Conservation (phyloP, 1,140 invertebrate species). For the Hylaeus volcanicus region DNA sequence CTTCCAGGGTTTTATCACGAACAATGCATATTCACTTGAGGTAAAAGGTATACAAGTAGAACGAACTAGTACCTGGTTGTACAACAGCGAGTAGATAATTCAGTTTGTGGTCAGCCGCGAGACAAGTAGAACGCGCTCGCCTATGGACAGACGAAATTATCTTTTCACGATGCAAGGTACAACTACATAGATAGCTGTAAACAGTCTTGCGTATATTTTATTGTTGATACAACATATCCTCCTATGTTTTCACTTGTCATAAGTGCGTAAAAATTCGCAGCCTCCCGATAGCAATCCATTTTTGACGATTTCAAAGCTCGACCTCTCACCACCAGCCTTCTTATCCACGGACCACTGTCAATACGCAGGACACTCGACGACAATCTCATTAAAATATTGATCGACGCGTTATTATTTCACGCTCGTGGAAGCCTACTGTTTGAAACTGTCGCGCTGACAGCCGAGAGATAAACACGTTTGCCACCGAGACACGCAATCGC, state of each 20-base stretch:
- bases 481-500: slow-evolving; percentile 6
- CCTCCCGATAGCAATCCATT: too few species aligned
- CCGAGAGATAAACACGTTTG: not conserved
- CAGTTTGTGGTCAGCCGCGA: not conserved
- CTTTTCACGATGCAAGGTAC: too few species aligned
- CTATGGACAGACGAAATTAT: not conserved
- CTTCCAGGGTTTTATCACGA: not conserved
- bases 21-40: too few species aligned
- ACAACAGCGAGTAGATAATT: not conserved
- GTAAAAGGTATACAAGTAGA: not conserved
- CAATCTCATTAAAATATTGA: not conserved
- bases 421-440: not conserved
- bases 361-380: not conserved
- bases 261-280: too few species aligned
- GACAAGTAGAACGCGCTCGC: not conserved
- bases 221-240: too few species aligned
- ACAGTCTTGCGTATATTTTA: too few species aligned
- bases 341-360: too few species aligned
- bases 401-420: not conserved
- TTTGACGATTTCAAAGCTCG: too few species aligned
- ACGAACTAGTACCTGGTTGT: not conserved
- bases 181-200: too few species aligned
- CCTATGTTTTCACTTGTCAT: too few species aligned
- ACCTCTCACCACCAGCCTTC: too few species aligned
- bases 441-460: not conserved